Conservation (phyloP, 1,140 invertebrate species). For the Zaprionus taronus region DNA sequence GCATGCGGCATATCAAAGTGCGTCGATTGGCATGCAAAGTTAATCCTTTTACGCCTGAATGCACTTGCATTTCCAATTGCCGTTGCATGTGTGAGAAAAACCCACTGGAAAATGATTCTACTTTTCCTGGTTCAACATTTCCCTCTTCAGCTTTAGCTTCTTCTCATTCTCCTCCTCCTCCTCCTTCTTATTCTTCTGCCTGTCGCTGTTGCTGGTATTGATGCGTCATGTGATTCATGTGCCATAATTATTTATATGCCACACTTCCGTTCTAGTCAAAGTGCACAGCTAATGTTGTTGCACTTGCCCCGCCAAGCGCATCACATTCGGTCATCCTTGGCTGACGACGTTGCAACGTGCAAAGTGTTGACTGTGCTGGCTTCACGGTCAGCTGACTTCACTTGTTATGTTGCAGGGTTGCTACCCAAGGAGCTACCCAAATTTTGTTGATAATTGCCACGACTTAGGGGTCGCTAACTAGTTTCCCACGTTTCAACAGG, state of each 20-base stretch:
- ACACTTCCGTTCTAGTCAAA: conserved; percentile 41
- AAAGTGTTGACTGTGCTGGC: background rate
- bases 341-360: conserved; percentile 16
- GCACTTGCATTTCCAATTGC: conserved; percentile 52
- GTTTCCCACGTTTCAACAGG: conserved; percentile 78
- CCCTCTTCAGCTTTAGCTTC: too few relatives aligned
- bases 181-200: background rate
- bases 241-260: conserved; percentile 50
- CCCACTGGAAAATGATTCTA: background rate
- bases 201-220: conserved; percentile 4
- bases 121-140: background rate
- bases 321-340: conserved; percentile 56
- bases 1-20: conserved; percentile 37
- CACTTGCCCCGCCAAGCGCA: conserved; percentile 38
- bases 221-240: conserved; percentile 48
- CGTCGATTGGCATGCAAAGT: conserved; percentile 52
- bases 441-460: conserved; percentile 64
- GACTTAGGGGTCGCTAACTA: conserved; percentile 38
- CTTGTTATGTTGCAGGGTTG: conserved; percentile 11
- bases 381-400: conserved; percentile 63
- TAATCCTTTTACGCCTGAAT: conserved; percentile 71
- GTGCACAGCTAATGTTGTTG: conserved; percentile 14
- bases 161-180: background rate
- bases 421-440: conserved; percentile 7
- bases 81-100: conserved; percentile 59